Percentiles rank a stretch among this genome's conserved stretches.
Conservation (phyloP, 2,113 vertebrate species). For the Eonycteris spelaea region DNA sequence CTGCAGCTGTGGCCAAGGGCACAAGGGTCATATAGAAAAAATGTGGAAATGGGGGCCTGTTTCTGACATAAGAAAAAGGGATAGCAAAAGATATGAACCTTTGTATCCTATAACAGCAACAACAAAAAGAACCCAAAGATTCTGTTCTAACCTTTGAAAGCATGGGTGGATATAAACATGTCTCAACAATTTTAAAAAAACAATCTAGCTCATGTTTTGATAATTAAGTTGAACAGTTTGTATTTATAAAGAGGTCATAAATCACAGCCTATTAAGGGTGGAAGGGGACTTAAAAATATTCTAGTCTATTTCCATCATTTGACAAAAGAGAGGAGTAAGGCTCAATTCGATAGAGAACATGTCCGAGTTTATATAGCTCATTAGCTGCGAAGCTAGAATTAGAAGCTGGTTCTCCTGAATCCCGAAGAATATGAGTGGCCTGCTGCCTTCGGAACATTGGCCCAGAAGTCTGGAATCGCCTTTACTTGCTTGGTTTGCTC, state of each 20-base stretch:
- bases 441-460: neutral
- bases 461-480: neutral
- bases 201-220: neutral
- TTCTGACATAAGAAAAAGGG: neutral
- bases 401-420: slow-evolving; percentile 22
- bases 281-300: neutral
- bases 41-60: neutral
- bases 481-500: slow-evolving; percentile 38
- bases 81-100: neutral
- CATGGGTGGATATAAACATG: neutral
- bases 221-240: neutral
- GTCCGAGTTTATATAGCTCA: neutral
- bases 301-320: slow-evolving; percentile 1
- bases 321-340: neutral
- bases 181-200: neutral
- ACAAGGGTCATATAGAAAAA: neutral
- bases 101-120: neutral
- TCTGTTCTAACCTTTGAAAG: neutral
- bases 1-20: neutral
- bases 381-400: neutral
- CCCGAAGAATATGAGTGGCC: neutral
- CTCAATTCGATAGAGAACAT: neutral
- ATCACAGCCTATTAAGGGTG: slow-evolving; percentile 4
- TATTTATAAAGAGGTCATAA: neutral
- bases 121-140: neutral